A percentile compares a stretch with the other conserved stretches of the same genome.
These are phyloP conservation scores for Sicus ferrugineus DNA, from an alignment of 2,888 invertebrate genomes.

Conservation along the genomic window DNA sequence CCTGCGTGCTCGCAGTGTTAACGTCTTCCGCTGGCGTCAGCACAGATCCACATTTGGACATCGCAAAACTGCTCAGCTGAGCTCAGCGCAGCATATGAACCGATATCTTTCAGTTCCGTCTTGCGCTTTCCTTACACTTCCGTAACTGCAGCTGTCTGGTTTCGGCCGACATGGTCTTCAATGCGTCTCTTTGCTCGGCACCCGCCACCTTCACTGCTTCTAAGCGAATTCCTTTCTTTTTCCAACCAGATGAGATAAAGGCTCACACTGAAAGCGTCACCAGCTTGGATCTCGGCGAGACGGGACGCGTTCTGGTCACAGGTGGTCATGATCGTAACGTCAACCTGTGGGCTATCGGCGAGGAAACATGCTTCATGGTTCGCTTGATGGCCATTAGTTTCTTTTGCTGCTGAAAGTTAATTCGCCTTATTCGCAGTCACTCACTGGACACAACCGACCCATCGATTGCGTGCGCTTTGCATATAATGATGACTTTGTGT, in stretches of 20 bases:
- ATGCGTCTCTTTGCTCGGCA: constrained; percentile 1
- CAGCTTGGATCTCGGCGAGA: constrained; percentile 64
- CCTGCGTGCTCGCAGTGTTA: too few relatives aligned
- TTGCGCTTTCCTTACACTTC: constrained; percentile 20
- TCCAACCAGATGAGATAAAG: constrained; percentile 61
- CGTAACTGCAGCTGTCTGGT: neutral
- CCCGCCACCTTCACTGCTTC: neutral
- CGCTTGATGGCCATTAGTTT: constrained; percentile 38
- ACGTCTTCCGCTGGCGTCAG: too few relatives aligned
- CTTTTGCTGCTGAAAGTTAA: neutral
- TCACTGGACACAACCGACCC: constrained; percentile 92
- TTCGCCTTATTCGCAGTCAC: constrained; percentile 69
- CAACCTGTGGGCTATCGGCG: constrained; percentile 95
- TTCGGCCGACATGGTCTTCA: neutral
- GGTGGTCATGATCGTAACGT: constrained; percentile 98
- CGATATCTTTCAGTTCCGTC: constrained; percentile 7
- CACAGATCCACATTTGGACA: neutral
- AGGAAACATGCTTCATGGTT: constrained; percentile 95
- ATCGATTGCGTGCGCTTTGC: constrained; percentile 96
- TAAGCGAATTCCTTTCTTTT: neutral
- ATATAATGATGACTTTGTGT: constrained; percentile 91
- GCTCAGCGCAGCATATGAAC: constrained; percentile 12
- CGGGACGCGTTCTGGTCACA: constrained; percentile 64
- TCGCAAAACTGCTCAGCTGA: neutral
- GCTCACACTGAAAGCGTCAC: constrained; percentile 64